A percentile compares a stretch with the other conserved stretches of the same genome.
These are phyloP conservation scores for Caenorhabditis angaria DNA, from an alignment of 2,888 invertebrate genomes.

Conservation along the genomic window DNA sequence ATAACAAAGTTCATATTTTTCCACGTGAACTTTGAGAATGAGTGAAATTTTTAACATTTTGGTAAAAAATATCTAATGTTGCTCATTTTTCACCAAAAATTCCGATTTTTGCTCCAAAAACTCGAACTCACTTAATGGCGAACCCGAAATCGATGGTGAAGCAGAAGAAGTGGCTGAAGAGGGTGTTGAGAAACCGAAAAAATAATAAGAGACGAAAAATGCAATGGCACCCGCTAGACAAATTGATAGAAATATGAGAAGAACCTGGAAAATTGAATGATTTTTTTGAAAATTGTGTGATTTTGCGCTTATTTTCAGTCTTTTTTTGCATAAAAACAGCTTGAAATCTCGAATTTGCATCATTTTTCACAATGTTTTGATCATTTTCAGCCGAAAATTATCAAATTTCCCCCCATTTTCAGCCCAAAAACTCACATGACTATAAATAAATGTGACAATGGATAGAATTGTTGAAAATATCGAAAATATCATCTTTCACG, in stretches of 20 bases:
- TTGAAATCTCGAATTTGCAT: too few relatives aligned
- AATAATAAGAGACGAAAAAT: slow-evolving; percentile 55
- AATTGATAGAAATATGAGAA: slow-evolving; percentile 40
- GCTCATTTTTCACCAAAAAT: not conserved
- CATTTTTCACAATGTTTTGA: too few relatives aligned
- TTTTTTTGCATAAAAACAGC: too few relatives aligned
- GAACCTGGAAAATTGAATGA: slow-evolving; percentile 31
- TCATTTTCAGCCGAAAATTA: too few relatives aligned
- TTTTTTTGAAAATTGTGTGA: slow-evolving; percentile 10
- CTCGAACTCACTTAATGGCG: slow-evolving; percentile 43
- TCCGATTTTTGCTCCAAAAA: too few relatives aligned
- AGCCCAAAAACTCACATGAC: slow-evolving; percentile 40
- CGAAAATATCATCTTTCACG: slow-evolving; percentile 52
- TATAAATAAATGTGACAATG: slow-evolving; percentile 45
- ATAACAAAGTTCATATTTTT: too few relatives aligned
- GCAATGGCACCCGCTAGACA: slow-evolving; percentile 41
- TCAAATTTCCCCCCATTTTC: not conserved
- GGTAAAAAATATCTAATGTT: not conserved
- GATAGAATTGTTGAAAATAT: slow-evolving; percentile 48
- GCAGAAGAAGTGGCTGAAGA: slow-evolving; percentile 11
- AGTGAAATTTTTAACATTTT: too few relatives aligned
- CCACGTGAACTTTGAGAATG: too few relatives aligned
- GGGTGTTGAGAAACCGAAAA: slow-evolving; percentile 39
- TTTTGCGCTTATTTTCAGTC: too few relatives aligned
- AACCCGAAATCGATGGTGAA: slow-evolving; percentile 22